Evolutionary conservation across 2,113 vertebrate species (phyloP).

Genomic region (Oncorhynchus clarkii): DNA sequence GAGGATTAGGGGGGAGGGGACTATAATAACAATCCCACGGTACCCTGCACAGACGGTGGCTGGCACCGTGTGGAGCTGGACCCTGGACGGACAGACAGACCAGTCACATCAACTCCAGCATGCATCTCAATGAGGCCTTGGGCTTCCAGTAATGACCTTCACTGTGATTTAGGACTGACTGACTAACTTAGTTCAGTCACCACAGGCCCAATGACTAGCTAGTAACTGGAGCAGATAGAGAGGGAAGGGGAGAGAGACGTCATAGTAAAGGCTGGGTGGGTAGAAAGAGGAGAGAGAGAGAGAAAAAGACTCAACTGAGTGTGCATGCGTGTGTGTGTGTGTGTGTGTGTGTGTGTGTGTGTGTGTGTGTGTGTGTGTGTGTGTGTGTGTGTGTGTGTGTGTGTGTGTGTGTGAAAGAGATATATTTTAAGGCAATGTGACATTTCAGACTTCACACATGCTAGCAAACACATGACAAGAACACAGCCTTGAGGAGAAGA

Average conservation of each 20-base stretch:
- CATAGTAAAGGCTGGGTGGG: background rate
- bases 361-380: background rate
- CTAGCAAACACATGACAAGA: no score
- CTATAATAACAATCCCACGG: conserved; percentile 38
- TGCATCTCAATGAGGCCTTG: conserved; percentile 12
- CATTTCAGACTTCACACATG: no score
- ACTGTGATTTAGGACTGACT: no score
- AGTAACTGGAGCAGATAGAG: background rate
- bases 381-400: background rate
- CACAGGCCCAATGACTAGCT: no score
- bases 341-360: no score
- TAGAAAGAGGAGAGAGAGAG: background rate
- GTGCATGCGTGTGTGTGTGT: no score
- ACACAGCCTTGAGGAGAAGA: no score
- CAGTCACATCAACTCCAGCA: conserved; percentile 33
- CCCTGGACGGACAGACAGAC: conserved; percentile 6
- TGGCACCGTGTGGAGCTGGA: conserved; percentile 21
- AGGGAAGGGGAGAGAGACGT: background rate
- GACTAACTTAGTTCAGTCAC: no score
- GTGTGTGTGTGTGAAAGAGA: no score
- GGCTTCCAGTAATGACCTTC: conserved; percentile 20
- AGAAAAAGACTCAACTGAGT: background rate
- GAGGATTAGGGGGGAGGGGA: background rate
- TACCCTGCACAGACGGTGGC: conserved; percentile 18
- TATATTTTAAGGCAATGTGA: no score